Evolutionary conservation across 2,113 vertebrate species (phyloP), one percentile per base, ranked within the genome.

Genomic region (Gasterosteus aculeatus): DNA sequence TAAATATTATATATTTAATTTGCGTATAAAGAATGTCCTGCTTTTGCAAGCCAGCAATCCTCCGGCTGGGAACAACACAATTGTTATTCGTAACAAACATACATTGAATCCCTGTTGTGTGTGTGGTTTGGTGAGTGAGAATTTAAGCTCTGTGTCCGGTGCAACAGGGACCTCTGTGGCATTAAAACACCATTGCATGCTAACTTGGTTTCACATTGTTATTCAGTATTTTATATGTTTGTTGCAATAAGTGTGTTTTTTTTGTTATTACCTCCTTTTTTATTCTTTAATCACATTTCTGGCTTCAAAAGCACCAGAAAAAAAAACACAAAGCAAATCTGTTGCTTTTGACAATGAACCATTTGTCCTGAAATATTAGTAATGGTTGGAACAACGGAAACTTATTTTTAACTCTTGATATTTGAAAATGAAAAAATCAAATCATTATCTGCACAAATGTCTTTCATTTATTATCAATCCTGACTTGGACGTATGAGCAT

Each of bases 161-260:
- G 35, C 85, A 92, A 87, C 58, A 59, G 82, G 4, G 88, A 83
- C 93, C 90, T 93, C 94, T 92, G 75, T 69, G 90, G 93, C 87
- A 5, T 1, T 19, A 63, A 65, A 10, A 10, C 4, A 35, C 19
- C n/a, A 29, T 64, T 78, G 72, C 85, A 89, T 60, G 35, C 35
- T 12, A 31, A 58, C 9, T 22, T 19, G 47, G 44, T 56, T 19
- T 56, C 61, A 57, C n/a, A 15, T 33, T 49, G 18, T 0, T 38
- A 15, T 31, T 33, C 5, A 18, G 35, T 62, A 10, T 54, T 41
- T 33, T 2, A 16, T 38, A 11, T 56, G 15, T 8, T 22, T 66
- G 5, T 7, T n/a, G 10, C 14, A 39, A 3, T 15, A 29, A 44
- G 18, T 65, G 15, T 70, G 49, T 49, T 41, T 58, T 31, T 14